A percentile compares a stretch with the other conserved stretches of the same genome.
phyloP scores from a whole-genome alignment of 1,140 invertebrate species.

The Thaumetopoea pityocampa region DNA sequence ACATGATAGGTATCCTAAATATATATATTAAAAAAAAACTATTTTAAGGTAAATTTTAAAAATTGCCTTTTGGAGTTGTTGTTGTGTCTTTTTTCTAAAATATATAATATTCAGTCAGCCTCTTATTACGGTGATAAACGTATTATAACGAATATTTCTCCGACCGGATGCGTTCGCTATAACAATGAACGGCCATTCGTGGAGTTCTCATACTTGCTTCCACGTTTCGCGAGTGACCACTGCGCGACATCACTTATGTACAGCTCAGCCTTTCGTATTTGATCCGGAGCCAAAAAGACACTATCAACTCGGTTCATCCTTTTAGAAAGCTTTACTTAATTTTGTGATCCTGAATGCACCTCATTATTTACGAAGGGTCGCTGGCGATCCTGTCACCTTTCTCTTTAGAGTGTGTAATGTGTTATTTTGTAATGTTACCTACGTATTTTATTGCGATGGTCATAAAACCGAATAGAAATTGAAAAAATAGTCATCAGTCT shows the following conservation, averaged over 20 bases:
- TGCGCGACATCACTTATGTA: too few species aligned
- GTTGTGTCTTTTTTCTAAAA: constrained; percentile 65
- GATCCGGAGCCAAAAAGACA: constrained; percentile 31
- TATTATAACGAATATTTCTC: background rate
- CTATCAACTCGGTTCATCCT: constrained; percentile 45
- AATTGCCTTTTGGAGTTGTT: constrained; percentile 68
- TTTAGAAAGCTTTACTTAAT: constrained; percentile 62
- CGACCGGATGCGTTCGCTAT: too few species aligned
- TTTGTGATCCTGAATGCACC: constrained; percentile 61
- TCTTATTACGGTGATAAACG: constrained; percentile 23
- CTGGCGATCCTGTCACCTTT: constrained; percentile 67
- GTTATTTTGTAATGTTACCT: constrained; percentile 58
- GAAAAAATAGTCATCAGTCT: constrained; percentile 46
- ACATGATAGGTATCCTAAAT: constrained; percentile 68
- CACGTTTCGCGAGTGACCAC: too few species aligned
- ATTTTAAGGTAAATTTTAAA: constrained; percentile 70
- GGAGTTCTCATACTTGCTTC: too few species aligned
- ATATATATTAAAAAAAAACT: too few species aligned
- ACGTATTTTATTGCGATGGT: constrained; percentile 48
- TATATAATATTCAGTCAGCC: constrained; percentile 61
- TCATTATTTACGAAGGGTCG: constrained; percentile 64
- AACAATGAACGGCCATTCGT: too few species aligned
- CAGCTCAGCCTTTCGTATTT: constrained; percentile 17
- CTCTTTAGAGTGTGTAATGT: constrained; percentile 62
- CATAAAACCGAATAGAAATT: constrained; percentile 35